phyloP scores from a whole-genome alignment of 2,797 vertebrate genomes.

The Rhinoraja longicauda region DNA sequence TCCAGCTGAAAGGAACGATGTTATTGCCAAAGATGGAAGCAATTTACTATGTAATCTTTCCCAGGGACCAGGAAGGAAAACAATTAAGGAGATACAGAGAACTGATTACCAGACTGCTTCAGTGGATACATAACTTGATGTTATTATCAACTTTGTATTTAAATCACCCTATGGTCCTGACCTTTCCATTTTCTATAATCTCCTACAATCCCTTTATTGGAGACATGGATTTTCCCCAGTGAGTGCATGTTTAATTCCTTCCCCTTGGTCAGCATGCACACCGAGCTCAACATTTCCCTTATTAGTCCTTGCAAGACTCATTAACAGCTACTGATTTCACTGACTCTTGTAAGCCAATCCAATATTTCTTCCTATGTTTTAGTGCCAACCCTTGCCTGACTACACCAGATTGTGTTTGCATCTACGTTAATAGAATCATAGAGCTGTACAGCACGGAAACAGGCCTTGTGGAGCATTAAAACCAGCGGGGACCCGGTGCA shows the following conservation, averaged over 20 bases:
- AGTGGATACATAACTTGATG: neutral
- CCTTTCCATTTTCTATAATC: too few relatives aligned
- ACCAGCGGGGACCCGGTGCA: too few relatives aligned
- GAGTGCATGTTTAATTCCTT: neutral
- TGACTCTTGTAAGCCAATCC: neutral
- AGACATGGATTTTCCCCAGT: neutral
- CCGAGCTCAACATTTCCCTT: neutral
- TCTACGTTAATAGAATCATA: neutral
- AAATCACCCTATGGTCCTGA: neutral
- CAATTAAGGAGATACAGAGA: neutral
- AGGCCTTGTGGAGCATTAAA: too few relatives aligned
- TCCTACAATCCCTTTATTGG: neutral
- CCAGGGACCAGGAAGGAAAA: neutral
- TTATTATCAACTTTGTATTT: neutral
- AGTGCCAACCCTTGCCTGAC: neutral
- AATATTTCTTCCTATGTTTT: neutral
- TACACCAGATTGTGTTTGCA: neutral
- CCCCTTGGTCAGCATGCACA: neutral
- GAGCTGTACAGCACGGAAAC: too few relatives aligned
- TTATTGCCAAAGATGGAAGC: neutral
- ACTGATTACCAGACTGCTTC: neutral
- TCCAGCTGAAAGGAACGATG: neutral
- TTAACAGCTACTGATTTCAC: neutral
- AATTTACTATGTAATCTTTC: neutral
- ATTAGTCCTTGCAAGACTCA: neutral